Evolutionary conservation across 2,797 vertebrate species (phyloP), one percentile per base, ranked within the genome.

Genomic region (Acanthiza pusilla): DNA sequence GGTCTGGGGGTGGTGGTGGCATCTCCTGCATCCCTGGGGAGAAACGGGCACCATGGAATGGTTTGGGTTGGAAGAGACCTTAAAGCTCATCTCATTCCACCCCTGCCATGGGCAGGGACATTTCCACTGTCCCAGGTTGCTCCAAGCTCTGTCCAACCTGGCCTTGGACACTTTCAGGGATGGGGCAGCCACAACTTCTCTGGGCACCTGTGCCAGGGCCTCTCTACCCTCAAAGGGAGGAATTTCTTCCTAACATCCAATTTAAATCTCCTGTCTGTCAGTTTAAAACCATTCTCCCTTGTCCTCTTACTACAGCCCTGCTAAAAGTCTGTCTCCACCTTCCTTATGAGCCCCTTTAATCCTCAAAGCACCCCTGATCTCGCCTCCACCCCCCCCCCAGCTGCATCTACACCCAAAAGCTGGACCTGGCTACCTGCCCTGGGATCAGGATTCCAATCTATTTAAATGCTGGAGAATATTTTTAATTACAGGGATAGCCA

Each of bases 381-480:
- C 5, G 2, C 21, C 38, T 11, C 38, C 40, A 16, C 40, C 40
- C 12, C 42, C 19, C 22, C 63, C 50, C 30, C 50, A 25, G 5
- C 57, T 54, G 60, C 76, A 34, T 19, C 27, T 13, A 11, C 27
- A 34, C 68, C 73, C 45, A 2, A 16, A 29, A 58, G 36, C 77
- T 18, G 88, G 63, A 5, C 67, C 78, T 90, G 96, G 90, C 94
- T 60, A 26, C 65, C 83, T 88, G 85, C 94, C 90, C 79, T 40
- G 0, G 75, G 68, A 65, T 14, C 0, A 18, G 94, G 92, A 88
- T 91, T 91, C 63, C 70, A 23, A 93, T 89, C 93, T 85, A 17
- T 70, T 71, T 70, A 85, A 88, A 88, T 42, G 68, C 20, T 83
- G 38, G 62, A 80, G 92, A 62, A 51, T 50, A 73, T 88, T 83